Evolutionary conservation across 2,888 invertebrate genomes (phyloP).

Genomic region (Hedya salicella): DNA sequence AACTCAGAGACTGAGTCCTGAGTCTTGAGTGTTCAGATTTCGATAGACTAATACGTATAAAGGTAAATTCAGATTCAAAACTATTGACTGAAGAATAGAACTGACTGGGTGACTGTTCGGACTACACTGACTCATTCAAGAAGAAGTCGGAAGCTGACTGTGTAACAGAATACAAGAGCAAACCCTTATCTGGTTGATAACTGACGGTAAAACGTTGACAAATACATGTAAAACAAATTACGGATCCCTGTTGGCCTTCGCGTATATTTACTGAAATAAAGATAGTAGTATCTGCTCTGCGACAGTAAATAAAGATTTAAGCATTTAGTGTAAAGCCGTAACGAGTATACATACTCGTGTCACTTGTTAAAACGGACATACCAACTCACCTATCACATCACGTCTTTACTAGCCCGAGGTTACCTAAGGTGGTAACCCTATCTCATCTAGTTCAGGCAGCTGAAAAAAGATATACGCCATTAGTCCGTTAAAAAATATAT

Average conservation of each 20-base stretch:
- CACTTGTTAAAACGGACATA: neutral
- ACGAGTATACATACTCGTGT: neutral
- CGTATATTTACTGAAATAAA: constrained; percentile 37
- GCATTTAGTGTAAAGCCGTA: constrained; percentile 14
- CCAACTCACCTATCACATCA: too few relatives aligned
- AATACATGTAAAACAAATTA: constrained; percentile 36
- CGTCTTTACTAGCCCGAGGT: too few relatives aligned
- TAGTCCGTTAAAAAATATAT: too few relatives aligned
- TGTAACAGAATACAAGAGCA: constrained; percentile 19
- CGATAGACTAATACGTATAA: neutral
- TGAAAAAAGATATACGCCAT: too few relatives aligned
- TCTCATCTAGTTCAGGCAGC: too few relatives aligned
- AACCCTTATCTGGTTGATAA: constrained; percentile 27
- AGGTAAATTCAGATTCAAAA: neutral
- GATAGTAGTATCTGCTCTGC: constrained; percentile 36
- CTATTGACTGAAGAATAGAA: neutral
- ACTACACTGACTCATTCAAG: constrained; percentile 18
- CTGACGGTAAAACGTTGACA: constrained; percentile 28
- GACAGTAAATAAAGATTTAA: constrained; percentile 41
- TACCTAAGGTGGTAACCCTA: too few relatives aligned
- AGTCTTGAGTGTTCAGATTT: neutral
- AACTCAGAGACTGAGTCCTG: too few relatives aligned
- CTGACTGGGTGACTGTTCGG: neutral
- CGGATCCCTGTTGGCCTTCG: constrained; percentile 22
- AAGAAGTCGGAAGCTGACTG: constrained; percentile 31